Evolutionary conservation across 2,113 vertebrate species (phyloP), one percentile per base, ranked within the genome.

Genomic region (Gambusia holbrooki): DNA sequence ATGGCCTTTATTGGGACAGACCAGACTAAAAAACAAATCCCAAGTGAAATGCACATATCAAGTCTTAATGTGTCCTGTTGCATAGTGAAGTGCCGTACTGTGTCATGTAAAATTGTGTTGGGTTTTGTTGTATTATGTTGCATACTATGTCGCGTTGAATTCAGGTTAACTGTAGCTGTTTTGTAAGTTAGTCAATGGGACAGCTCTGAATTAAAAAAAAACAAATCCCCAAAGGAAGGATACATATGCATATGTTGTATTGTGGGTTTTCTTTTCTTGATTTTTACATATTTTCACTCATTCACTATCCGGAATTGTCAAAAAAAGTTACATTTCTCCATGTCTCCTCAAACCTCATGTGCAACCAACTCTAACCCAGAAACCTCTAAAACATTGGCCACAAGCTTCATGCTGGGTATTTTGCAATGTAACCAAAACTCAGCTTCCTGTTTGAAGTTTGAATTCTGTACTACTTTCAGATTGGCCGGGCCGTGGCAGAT

Each of bases 371-470:
- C 54, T 66, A 19, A 62, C 45, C 33, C 33, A n/a, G 54, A 74
- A 69, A 61, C 42, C 5, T 29, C 8, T 0, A 4, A 3, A 9
- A 13, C 37, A 66, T 32, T 15, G 4, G 3, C 65, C 76, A 19
- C 76, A 77, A 12, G 4, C 19, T 22, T 51, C 54, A 33, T 9
- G 6, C 32, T 28, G 35, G 0, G 11, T 62, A 1, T 62, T 37
- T 37, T 63, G 62, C 13, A 62, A 79, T 28, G 68, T 27, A 33
- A 67, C 28, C 35, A 15, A 69, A 85, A 68, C 29, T 4, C 76
- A 28, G 80, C 84, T 89, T 92, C 88, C 90, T 86, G 85, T 83
- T 80, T 90, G 22, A 73, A 3, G n/a, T 28, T 42, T 69, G 30
- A 25, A 54, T 17, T 35, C 42, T 32, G 17, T 68, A 60, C 32